Conservation (phyloP, 2,888 invertebrate species). For the Mythimna loreyi region DNA sequence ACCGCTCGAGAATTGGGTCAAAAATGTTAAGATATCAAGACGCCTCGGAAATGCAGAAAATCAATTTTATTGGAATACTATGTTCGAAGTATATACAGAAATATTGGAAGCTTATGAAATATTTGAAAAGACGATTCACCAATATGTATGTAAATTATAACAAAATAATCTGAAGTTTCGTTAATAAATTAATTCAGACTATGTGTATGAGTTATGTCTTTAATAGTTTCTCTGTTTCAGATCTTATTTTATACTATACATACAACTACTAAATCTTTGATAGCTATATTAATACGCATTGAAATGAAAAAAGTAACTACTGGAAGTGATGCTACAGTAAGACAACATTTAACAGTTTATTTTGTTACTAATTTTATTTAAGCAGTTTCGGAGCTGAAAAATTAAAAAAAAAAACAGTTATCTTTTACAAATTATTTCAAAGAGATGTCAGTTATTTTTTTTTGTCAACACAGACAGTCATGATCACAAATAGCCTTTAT, state of each 20-base stretch:
- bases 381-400: neutral
- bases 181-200: neutral
- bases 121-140: slow-evolving; percentile 4
- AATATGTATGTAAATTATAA: neutral
- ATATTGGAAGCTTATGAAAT: slow-evolving; percentile 17
- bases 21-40: neutral
- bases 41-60: neutral
- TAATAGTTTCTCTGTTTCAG: slow-evolving; percentile 13
- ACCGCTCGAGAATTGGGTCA: slow-evolving; percentile 10
- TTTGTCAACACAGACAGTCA: too few species aligned
- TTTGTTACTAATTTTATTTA: too few species aligned
- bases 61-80: slow-evolving; percentile 4
- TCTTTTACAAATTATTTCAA: too few species aligned
- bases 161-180: neutral
- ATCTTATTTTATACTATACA: slow-evolving; percentile 23
- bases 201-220: too few species aligned
- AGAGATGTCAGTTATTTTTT: too few species aligned
- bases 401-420: neutral
- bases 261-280: slow-evolving; percentile 8
- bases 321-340: slow-evolving; percentile 23
- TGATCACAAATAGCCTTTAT: too few species aligned
- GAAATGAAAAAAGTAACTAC: slow-evolving; percentile 22
- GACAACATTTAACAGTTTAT: neutral
- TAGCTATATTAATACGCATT: slow-evolving; percentile 18
- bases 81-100: slow-evolving; percentile 5